These are phyloP conservation scores for Ctenicera cuprea DNA, from an alignment of 2,888 invertebrate species.

Conservation along the genomic window DNA sequence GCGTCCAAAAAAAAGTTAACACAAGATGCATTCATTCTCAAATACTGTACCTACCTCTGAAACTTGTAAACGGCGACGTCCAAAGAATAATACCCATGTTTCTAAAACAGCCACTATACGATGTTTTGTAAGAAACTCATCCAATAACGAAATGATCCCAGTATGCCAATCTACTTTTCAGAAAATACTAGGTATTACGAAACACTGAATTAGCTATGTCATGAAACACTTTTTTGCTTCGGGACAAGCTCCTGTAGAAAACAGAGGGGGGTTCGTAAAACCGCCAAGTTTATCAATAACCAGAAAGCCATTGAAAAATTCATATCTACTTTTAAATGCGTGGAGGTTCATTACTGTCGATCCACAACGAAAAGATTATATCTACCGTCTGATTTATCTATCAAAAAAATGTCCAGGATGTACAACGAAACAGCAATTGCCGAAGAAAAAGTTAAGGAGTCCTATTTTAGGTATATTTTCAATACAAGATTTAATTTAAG, in stretches of 20 bases:
- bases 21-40: not conserved
- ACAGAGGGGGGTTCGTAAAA: not conserved
- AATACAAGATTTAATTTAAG: slow-evolving; percentile 54
- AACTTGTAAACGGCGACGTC: not conserved
- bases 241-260: not conserved
- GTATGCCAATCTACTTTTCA: not conserved
- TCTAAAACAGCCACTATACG: not conserved
- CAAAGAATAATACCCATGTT: not conserved
- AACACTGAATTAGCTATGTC: not conserved
- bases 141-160: too few species aligned
- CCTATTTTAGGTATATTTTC: slow-evolving; percentile 39
- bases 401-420: slow-evolving; percentile 27
- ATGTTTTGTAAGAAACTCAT: slow-evolving; percentile 2
- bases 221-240: not conserved
- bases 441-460: slow-evolving; percentile 16
- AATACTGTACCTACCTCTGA: not conserved
- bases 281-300: not conserved
- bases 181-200: not conserved
- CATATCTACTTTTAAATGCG: slow-evolving; percentile 15
- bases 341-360: slow-evolving; percentile 21
- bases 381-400: slow-evolving; percentile 1
- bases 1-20: not conserved
- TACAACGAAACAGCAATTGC: not conserved
- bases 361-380: not conserved
- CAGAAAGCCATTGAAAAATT: not conserved